Conservation (phyloP, 2,113 vertebrate species). For the Nyctibius bracteatus region DNA sequence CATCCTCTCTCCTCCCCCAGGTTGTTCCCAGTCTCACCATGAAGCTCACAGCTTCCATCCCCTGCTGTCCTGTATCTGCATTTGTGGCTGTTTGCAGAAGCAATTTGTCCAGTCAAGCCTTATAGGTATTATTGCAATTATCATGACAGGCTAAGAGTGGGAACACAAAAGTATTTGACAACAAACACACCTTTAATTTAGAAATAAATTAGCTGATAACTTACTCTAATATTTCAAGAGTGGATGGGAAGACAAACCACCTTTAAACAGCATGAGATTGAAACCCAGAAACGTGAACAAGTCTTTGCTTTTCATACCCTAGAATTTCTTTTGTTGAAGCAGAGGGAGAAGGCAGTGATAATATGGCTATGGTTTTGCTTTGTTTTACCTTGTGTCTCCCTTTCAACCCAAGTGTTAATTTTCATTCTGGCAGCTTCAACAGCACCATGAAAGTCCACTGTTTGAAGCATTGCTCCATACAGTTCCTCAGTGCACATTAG, state of each 20-base stretch:
- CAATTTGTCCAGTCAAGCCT: not conserved
- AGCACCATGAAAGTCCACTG: conserved; percentile 66
- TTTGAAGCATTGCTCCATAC: conserved; percentile 65
- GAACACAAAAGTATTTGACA: not conserved
- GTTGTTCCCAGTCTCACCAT: not conserved
- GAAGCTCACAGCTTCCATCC: not conserved
- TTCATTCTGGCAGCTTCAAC: conserved; percentile 63
- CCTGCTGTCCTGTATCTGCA: not conserved
- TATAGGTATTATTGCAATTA: not conserved
- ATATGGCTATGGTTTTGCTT: not conserved
- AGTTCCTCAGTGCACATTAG: conserved; percentile 36
- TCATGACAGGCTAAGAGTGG: not conserved
- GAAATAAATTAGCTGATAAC: not conserved
- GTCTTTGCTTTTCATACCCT: not conserved
- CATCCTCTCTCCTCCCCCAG: accelerated
- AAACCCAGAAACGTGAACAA: not conserved
- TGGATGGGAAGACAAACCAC: not conserved
- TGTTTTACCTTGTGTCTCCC: conserved; percentile 72
- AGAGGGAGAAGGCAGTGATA: not conserved
- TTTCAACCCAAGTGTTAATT: conserved; percentile 78
- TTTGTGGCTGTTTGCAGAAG: not conserved
- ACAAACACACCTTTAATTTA: not conserved
- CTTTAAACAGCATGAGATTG: not conserved
- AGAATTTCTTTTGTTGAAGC: not conserved
- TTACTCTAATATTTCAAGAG: not conserved